Evolutionary conservation across 1,140 invertebrate species (phyloP).

Genomic region (Oryzaephilus surinamensis): DNA sequence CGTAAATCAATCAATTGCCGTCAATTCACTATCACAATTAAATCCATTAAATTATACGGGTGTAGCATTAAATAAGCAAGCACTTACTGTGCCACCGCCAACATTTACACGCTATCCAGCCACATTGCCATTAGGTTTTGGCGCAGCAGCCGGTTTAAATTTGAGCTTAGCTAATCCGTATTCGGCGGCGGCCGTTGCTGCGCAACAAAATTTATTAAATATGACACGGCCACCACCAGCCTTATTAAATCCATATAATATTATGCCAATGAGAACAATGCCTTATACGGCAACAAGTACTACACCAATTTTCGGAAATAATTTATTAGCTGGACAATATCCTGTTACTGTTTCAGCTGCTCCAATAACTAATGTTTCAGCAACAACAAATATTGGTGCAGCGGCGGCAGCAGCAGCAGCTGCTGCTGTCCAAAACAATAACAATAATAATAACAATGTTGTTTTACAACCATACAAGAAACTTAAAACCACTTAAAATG

Average conservation of each 20-base stretch:
- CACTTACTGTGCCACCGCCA: conserved; percentile 35
- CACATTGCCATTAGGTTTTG: conserved; percentile 24
- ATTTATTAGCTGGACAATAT: conserved; percentile 36
- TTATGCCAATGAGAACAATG: conserved; percentile 27
- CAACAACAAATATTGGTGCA: conserved; percentile 27
- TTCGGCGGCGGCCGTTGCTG: conserved; percentile 18
- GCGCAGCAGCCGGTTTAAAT: conserved; percentile 19
- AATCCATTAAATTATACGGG: conserved; percentile 68
- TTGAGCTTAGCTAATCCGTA: conserved; percentile 29
- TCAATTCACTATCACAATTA: conserved; percentile 32
- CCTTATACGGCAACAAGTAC: conserved; percentile 37
- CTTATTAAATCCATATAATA: conserved; percentile 42
- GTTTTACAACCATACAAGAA: conserved; percentile 74
- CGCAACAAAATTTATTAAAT: conserved; percentile 44
- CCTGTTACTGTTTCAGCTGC: conserved; percentile 29
- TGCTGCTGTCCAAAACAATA: no score
- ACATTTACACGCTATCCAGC: conserved; percentile 20
- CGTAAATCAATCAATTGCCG: conserved; percentile 36
- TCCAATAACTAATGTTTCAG: conserved; percentile 24
- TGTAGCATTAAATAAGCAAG: conserved; percentile 56
- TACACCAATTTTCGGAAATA: conserved; percentile 32
- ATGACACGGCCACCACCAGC: conserved; percentile 47
- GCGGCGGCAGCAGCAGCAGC: conserved; percentile 26
- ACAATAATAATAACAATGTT: conserved; percentile 44
- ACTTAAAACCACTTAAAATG: conserved; percentile 77